Evolutionary conservation across 2,797 vertebrate species (phyloP).

Genomic region (Serranus cabrilla): DNA sequence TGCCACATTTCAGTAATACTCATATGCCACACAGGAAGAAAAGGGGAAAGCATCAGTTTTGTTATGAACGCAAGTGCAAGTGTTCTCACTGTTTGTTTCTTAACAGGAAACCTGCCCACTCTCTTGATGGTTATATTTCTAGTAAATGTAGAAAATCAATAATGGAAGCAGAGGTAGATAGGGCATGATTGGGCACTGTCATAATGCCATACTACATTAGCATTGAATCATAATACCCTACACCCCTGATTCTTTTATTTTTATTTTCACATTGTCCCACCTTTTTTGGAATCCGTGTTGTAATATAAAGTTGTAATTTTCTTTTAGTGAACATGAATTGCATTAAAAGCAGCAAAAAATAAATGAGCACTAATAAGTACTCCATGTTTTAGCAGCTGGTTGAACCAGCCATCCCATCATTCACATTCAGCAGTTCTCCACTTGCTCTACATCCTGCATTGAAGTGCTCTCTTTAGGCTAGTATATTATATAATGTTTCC

Average conservation of each 20-base stretch:
- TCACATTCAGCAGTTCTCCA: conserved; percentile 30
- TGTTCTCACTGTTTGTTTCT: conserved; percentile 7
- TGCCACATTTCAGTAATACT: conserved; percentile 1
- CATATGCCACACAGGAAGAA: neutral
- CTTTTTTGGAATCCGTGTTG: too few species aligned
- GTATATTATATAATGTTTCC: conserved; percentile 59
- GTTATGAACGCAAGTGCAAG: conserved; percentile 4
- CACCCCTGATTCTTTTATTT: too few species aligned
- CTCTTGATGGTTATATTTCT: conserved; percentile 12
- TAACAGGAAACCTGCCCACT: conserved; percentile 18
- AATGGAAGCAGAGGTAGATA: neutral
- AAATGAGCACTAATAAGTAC: neutral
- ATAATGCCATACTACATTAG: neutral
- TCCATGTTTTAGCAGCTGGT: conserved; percentile 14
- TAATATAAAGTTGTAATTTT: conserved; percentile 2
- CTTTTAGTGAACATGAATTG: conserved; percentile 17
- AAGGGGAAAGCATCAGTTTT: neutral
- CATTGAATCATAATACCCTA: neutral
- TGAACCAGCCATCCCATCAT: conserved; percentile 18
- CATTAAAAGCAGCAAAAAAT: conserved; percentile 5
- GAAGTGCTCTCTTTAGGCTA: conserved; percentile 36
- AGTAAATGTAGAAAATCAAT: neutral
- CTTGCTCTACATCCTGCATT: conserved; percentile 47
- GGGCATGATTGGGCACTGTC: neutral
- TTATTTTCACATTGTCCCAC: too few species aligned